Base-by-base conservation (phyloP, 2,113 vertebrate genomes). In the Bubo bubo region DNA sequence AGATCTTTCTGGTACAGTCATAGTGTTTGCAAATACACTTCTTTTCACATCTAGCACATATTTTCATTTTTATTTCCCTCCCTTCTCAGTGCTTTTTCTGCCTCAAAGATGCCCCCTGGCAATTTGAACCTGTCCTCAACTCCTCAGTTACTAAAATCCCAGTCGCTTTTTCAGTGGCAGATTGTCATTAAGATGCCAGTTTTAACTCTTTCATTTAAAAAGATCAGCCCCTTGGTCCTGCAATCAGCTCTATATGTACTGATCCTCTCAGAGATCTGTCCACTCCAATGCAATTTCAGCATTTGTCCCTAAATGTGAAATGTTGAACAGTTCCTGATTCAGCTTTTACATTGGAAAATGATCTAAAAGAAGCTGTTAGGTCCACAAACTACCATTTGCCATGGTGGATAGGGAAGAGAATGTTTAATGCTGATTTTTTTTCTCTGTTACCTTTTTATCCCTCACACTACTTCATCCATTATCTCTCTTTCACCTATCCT, bases 101-200 rank as follows among this genome's bases (percentile, higher is more conserved):
- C 86, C 90, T 95, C 90, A 94, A 80, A 94, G 85, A 80, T 95
- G 37, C 94, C 87, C 18, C 79, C 60, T 77, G 91, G 91, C 96
- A 91, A 95, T 95, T 89, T 97, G 93, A 95, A 96, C 83, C 93
- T 95, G 83, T 96, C 93, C 88, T 95, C 83, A 87, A 47, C 79
- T 95, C 83, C 94, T 95, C 79, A 86, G 93, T 94, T 97, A 49
- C 86, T 87, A 79, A 95, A 95, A 91, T 94, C 91, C 83, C 88
- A 88, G 89, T 89, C 87, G 89, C 86, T 91, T 95, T 95, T 89
- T 95, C 84, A 66, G 70, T 91, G 91, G 89, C 96, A 97, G 86
- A 91, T 95, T 72, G 24, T 95, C 95, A 96, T 97, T 95, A 95
- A 94, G 77, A 91, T 91, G 83, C 92, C 91, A 92, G 60, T 93